Base-by-base conservation (phyloP, 2,888 invertebrate species). In the Graphium colonna region DNA sequence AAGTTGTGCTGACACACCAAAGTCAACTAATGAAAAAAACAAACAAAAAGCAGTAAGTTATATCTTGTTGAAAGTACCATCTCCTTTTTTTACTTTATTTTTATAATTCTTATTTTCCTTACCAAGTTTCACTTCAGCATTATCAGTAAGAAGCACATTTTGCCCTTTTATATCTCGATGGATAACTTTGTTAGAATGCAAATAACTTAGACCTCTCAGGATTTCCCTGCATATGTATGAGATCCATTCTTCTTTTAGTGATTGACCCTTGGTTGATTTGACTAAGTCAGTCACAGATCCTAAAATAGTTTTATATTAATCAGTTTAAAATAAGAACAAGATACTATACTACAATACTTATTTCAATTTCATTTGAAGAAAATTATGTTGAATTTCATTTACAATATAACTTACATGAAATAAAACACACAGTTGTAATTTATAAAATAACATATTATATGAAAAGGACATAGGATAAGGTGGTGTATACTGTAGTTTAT, bases 131-230 rank as follows among this genome's bases (percentile, higher is more conserved):
- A 99, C 98, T 92, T 99, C 99, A 61, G 99, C 99, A 91, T 98
- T 99, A 87, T 99, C 99, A 62, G 99, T 99, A 58, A 99, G 93
- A 63, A 99, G 91, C 67, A 99, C 99, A 91, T 99, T 99, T 89
- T 99, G 99, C 60, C 98, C 98, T 88, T 99, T 99, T 80, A 99
- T 99, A 90, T 99, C 99, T 80, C 99, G 93, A 90, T 99, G 99
- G 77, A 99, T 99, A 64, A 99, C 98, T 92, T 99, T 98, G 90
- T 98, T 98, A 74, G 96, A 95, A 91, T 99, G 99, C 77, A 99
- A 93, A 91, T 99, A 99, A 77, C 97, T 96, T 58, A 99, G 93
- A 65, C 99, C 99, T 77, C 98, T 92, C 60, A 97, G 91, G 65
- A 97, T 96, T 93, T 99, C 96, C 81, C 99, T 93, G 80, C 98